Base-by-base conservation (phyloP, 1,140 invertebrate species). In the Metopolophium dirhodum region DNA sequence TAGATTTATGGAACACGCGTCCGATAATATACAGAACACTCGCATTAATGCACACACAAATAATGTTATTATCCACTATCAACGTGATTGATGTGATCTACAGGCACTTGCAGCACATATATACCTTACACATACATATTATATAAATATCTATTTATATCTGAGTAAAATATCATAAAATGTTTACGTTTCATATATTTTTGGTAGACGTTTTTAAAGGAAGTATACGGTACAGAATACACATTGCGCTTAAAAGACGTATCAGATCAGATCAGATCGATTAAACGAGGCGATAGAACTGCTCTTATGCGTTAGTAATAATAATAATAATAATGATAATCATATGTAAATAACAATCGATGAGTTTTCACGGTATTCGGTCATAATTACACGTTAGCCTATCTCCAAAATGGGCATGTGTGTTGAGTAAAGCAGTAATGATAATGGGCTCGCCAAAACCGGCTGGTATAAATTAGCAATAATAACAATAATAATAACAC, bases 321-420 rank as follows among this genome's bases (percentile, higher is more conserved):
- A 47, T 49, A n/a, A 18, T 47, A 86, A 37, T 49, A n/a, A 49
- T n/a, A 8, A 47, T 20, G 6, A 49, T 87, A 87, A 87, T 87
- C 77, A 2, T 83, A 37, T 45, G 37, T 77, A 45, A 41, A 85
- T 41, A 85, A 85, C 30, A n/a, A 87, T 87, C 47, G 87, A 35
- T 9, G 49, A 51, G 35, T 54, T 89, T 89, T 89, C 8, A 54
- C 49, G 49, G 23, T 54, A 54, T 89, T 35, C 35, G n/a, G n/a
- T 20, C 87, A 89, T 89, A 51, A 89, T 89, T 54, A 54, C n/a
- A 57, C 51, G 88, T 89, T 89, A 57, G 8, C 4, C 30, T 54
- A 51, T 57, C 35, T 57, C 88, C 35, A 41, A 89, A 89, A 89
- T 26, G 88, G 88, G 88, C 88, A 57, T 57, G 88, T 41, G 88